Conservation (phyloP, 2,888 invertebrate genomes). For the Tiliacea aurago region DNA sequence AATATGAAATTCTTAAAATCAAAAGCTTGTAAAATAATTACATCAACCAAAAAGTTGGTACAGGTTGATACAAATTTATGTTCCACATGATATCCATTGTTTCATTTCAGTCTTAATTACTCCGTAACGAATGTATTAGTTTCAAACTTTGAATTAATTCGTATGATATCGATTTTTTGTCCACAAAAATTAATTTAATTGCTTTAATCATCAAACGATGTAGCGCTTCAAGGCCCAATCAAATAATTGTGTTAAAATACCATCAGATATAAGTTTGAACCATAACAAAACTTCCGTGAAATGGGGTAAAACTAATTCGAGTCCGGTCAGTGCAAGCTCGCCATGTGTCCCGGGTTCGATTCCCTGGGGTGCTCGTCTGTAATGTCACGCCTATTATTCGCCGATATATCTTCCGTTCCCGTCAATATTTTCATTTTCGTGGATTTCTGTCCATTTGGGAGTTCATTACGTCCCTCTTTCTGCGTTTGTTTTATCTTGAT, state of each 20-base stretch:
- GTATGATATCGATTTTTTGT: conserved; percentile 43
- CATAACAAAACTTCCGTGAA: conserved; percentile 87
- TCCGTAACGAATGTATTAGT: conserved; percentile 40
- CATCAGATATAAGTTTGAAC: conserved; percentile 70
- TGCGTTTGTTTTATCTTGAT: conserved; percentile 53
- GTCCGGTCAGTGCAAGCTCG: conserved; percentile 74
- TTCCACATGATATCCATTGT: neutral
- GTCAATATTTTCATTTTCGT: conserved; percentile 87
- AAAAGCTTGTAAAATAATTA: neutral
- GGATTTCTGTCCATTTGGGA: conserved; percentile 81
- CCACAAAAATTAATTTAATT: conserved; percentile 23
- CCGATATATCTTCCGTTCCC: conserved; percentile 87
- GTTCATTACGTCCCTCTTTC: conserved; percentile 75
- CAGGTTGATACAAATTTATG: neutral
- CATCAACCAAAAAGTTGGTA: neutral
- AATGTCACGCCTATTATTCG: conserved; percentile 89
- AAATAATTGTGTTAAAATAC: conserved; percentile 55
- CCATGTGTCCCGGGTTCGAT: conserved; percentile 86
- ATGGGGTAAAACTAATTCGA: conserved; percentile 88
- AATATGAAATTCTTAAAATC: neutral
- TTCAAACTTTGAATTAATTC: conserved; percentile 23
- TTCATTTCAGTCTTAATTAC: conserved; percentile 28
- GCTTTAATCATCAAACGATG: conserved; percentile 11
- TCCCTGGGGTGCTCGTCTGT: conserved; percentile 85
- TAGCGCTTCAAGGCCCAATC: conserved; percentile 12